Base-by-base conservation (phyloP, 2,113 vertebrate genomes). In the Xyrauchen texanus region DNA sequence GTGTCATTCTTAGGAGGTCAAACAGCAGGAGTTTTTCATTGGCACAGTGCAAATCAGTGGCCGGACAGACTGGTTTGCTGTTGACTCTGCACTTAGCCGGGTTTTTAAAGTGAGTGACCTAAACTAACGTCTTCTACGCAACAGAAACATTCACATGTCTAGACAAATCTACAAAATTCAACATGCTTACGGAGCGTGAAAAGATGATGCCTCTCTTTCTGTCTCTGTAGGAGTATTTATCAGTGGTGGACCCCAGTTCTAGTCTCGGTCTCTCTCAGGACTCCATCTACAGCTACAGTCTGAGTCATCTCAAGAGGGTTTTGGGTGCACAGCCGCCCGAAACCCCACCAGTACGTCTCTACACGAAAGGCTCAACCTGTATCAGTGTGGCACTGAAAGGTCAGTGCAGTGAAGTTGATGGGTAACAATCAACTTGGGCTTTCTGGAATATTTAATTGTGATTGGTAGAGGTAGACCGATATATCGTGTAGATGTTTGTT, bases 1-100 rank as follows among this genome's bases (percentile, higher is more conserved):
- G 16, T 69, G 6, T 34, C 21, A 5, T 76, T 65, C 57, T 49
- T 84, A 99, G 97, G 97, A 99, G 86, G 88, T 95, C 13, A 99
- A 99, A 58, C 97, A 98, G 86, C 95, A 97, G 85, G 95, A 99
- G 58, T 98, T 99, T 85, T 96, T 97, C 83, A 85, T 98, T 68
- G 98, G 98, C 4, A 94, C 94, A 9, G 93, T 95, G 70, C 93
- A 95, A 80, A 91, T 97, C 87, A 95, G 93, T 15, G 95, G 95
- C 10, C 94, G 95, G 75, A 93, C 96, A 12, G 97, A 98, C 84
- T 99, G 98, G 98, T 91, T 94, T 88, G 92, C 93, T 89, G 90
- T 99, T 82, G 98, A 99, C 77, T 94, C 96, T 34, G 95, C 95
- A 5, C 95, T 99, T 81, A 95, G 94, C 84, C 95, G 98, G 80